Conservation (phyloP, 2,797 vertebrate species). For the Cossypha polioptera region DNA sequence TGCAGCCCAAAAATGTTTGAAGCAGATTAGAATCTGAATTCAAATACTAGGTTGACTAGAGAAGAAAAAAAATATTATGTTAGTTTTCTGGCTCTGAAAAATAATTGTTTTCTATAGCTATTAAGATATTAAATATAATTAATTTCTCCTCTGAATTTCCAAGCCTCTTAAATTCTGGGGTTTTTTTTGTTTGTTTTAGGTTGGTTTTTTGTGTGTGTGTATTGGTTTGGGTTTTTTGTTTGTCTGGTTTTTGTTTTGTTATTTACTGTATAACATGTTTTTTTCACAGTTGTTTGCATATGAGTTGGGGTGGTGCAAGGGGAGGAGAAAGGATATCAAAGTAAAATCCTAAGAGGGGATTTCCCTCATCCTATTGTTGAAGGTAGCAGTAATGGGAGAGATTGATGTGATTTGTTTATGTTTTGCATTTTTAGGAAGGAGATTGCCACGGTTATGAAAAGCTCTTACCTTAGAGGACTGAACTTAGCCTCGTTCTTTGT, state of each 20-base stretch:
- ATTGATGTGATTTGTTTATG: neutral
- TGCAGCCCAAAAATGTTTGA: neutral
- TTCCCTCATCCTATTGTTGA: neutral
- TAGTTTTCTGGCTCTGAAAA: neutral
- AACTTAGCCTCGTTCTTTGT: conserved; percentile 94
- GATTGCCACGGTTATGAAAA: conserved; percentile 89
- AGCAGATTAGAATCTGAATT: neutral
- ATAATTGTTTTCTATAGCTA: neutral
- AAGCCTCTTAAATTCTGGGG: neutral
- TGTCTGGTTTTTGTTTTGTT: neutral
- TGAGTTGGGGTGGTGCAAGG: neutral
- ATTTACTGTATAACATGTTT: neutral
- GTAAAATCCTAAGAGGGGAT: neutral
- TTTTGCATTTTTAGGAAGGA: conserved; percentile 83
- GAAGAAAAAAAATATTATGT: neutral
- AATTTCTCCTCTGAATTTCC: neutral
- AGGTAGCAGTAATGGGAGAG: neutral
- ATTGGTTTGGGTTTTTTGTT: neutral
- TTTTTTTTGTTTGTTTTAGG: neutral
- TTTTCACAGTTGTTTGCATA: neutral
- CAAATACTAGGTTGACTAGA: neutral
- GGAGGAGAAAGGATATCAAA: neutral
- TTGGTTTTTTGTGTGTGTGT: too few species aligned
- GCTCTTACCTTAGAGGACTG: conserved; percentile 91
- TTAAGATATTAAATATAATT: neutral